phyloP scores from a whole-genome alignment of 2,888 invertebrate species.

The Volucella inflata region DNA sequence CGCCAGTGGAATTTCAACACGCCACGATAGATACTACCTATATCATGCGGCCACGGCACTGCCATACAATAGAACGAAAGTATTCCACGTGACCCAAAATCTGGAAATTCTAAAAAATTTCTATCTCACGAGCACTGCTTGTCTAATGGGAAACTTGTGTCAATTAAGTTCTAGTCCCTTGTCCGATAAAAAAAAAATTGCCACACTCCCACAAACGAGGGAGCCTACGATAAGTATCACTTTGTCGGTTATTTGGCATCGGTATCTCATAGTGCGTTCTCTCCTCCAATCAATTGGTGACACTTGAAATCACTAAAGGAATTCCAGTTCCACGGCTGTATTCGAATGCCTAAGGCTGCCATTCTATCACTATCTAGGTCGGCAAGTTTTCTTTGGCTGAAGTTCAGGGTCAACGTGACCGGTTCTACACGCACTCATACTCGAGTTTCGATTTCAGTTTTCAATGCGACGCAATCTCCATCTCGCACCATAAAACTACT shows the following conservation, averaged over 20 bases:
- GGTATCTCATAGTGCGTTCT: constrained; percentile 4
- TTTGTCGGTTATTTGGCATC: constrained; percentile 8
- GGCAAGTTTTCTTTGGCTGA: constrained; percentile 40
- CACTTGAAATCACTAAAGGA: constrained; percentile 6
- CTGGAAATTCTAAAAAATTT: constrained; percentile 54
- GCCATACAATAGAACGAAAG: constrained; percentile 21
- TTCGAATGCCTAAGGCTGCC: neutral
- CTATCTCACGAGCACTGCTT: constrained; percentile 45
- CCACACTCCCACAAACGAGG: constrained; percentile 1
- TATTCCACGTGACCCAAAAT: constrained; percentile 62
- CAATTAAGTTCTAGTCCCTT: constrained; percentile 48
- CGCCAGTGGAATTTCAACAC: neutral
- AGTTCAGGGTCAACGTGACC: constrained; percentile 68
- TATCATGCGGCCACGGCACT: neutral
- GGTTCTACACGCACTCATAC: constrained; percentile 20
- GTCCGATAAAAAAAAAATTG: constrained; percentile 22
- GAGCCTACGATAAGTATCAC: no score
- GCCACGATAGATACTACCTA: neutral
- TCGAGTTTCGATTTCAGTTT: constrained; percentile 15
- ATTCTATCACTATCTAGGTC: neutral
- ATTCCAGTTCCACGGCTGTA: neutral
- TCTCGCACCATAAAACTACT: constrained; percentile 33
- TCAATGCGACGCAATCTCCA: constrained; percentile 50
- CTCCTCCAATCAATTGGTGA: neutral
- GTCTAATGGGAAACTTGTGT: constrained; percentile 70